These are phyloP conservation scores for Centropus unirufus DNA, from an alignment of 2,113 vertebrate genomes.

Conservation along the genomic window DNA sequence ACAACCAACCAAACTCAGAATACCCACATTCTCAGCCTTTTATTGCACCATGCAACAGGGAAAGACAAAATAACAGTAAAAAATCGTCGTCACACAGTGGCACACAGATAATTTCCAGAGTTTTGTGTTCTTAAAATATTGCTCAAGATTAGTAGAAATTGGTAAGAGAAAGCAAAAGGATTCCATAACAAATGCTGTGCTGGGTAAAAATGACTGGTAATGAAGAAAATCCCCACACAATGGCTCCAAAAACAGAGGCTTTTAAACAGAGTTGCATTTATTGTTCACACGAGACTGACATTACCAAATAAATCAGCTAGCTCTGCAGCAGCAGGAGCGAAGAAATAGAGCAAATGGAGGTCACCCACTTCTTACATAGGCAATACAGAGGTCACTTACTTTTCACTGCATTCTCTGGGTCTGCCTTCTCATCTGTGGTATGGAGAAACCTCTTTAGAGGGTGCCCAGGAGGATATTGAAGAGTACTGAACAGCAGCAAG, in stretches of 20 bases:
- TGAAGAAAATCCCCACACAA: not conserved
- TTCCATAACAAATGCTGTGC: fast-evolving
- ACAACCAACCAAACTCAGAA: not conserved
- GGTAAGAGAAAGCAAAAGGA: not conserved
- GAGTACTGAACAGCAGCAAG: not conserved
- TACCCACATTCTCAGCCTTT: not conserved
- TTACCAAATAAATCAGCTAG: not conserved
- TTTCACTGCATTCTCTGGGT: not conserved
- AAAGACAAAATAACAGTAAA: not conserved
- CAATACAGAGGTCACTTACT: not conserved
- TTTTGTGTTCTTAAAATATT: not conserved
- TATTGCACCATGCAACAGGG: not conserved
- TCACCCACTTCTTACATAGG: not conserved
- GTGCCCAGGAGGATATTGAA: not conserved
- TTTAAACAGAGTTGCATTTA: not conserved
- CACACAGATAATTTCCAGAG: not conserved
- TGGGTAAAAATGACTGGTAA: not conserved
- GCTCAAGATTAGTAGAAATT: not conserved
- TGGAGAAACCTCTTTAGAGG: not conserved
- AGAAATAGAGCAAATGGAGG: not conserved
- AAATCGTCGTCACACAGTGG: fast-evolving
- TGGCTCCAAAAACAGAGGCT: not conserved
- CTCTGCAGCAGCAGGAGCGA: not conserved
- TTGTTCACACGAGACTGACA: not conserved
- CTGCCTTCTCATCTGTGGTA: not conserved